Evolutionary conservation across 2,888 invertebrate species (phyloP).

Genomic region (Vesta saturnalis): DNA sequence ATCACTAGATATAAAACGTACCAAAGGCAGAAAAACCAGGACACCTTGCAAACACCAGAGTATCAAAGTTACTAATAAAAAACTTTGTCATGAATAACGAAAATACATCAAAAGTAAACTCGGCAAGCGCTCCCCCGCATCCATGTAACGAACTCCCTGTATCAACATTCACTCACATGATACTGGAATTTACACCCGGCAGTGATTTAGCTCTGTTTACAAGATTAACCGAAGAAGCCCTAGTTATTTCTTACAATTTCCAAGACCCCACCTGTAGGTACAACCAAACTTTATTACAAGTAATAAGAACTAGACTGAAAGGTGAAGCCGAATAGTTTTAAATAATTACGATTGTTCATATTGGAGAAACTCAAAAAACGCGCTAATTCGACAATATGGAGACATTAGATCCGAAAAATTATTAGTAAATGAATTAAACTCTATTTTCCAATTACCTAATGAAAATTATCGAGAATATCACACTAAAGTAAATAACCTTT

Average conservation of each 20-base stretch:
- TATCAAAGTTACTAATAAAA: no score
- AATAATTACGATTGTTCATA: conserved; percentile 6
- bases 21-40: not conserved
- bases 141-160: not conserved
- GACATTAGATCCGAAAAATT: not conserved
- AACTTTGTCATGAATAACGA: not conserved
- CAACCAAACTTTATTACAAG: conserved; percentile 10
- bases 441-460: conserved; percentile 5
- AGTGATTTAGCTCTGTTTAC: not conserved
- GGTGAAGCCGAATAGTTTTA: conserved; percentile 1
- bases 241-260: not conserved
- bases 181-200: not conserved
- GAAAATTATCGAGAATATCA: conserved; percentile 11
- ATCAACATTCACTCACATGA: not conserved
- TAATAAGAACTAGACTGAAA: conserved; percentile 9
- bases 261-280: not conserved
- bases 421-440: conserved; percentile 10
- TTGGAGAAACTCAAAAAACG: conserved; percentile 2
- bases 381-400: conserved; percentile 2
- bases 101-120: not conserved
- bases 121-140: not conserved
- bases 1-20: conserved; percentile 6
- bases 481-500: conserved; percentile 1
- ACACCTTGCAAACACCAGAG: not conserved
- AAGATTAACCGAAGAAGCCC: not conserved